Evolutionary conservation across 2,797 vertebrate species (phyloP), one percentile per base, ranked within the genome.

Genomic region (Phoeniculus purpureus): DNA sequence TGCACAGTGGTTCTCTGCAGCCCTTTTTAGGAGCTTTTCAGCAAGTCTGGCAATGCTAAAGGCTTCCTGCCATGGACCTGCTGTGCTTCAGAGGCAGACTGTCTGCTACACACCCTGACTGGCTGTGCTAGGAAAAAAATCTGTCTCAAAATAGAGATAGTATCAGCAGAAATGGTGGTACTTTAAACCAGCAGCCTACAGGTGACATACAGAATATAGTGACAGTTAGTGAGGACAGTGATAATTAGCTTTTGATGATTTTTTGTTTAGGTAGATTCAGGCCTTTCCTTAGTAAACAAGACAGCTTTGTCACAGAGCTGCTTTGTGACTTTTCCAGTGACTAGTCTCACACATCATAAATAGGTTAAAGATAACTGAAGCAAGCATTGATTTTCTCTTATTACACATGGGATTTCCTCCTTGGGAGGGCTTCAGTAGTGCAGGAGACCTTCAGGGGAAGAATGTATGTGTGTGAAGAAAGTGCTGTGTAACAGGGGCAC

Each of bases 281-380:
- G 32, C 56, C 26, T 76, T 88, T 85, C 62, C 77, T 62, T 86
- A 65, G 62, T 48, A 84, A 89, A 91, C 45, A 73, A 85, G 70
- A 75, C 73, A 85, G 37, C 26, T 34, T 94, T 95, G 89, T 83
- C 56, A 89, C 74, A 81, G 56, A 73, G n/a, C 56, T 91, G 67
- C 83, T 93, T 93, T 95, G 85, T n/a, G n/a, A n/a, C n/a, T 90
- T 94, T 93, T 87, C 64, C 64, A 40, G 29, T 40, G 81, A 52
- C 45, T 81, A 56, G 62, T 70, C 77, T 95, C 67, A 62, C 91
- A 89, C 48, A 32, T 79, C 52, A 81, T 88, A 93, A 91, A 94
- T 87, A 91, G 40, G 73, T 89, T 89, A 89, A 87, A 85, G 87
- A 89, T 89, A 94, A 92, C 67, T 75, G 71, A 72, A 90, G 34